These are phyloP conservation scores for Toxotes jaculatrix DNA, from an alignment of 2,113 vertebrate species.

Conservation along the genomic window DNA sequence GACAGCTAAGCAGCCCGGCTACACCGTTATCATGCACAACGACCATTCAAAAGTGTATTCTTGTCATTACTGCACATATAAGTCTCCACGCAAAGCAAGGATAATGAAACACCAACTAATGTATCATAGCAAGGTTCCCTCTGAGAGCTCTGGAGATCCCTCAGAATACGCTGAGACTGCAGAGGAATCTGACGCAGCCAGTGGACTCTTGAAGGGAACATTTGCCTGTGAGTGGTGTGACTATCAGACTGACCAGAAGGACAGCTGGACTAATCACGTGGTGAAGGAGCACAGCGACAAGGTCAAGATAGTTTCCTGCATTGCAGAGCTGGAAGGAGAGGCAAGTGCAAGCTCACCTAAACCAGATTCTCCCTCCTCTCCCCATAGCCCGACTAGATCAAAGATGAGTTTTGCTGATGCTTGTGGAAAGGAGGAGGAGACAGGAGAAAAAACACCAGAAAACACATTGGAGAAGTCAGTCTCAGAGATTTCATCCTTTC, in stretches of 20 bases:
- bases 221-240: constrained; percentile 98
- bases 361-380: constrained; percentile 84
- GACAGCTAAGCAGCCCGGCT: constrained; percentile 84
- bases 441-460: constrained; percentile 78
- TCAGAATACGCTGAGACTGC: constrained; percentile 75
- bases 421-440: constrained; percentile 83
- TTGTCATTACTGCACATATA: constrained; percentile 97
- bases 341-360: constrained; percentile 82
- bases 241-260: constrained; percentile 93
- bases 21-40: constrained; percentile 90
- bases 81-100: constrained; percentile 92
- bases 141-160: constrained; percentile 83
- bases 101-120: constrained; percentile 96
- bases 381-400: constrained; percentile 87
- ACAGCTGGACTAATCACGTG: constrained; percentile 95
- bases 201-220: constrained; percentile 88
- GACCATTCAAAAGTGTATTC: constrained; percentile 93
- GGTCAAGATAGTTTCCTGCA: constrained; percentile 93
- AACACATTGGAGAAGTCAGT: constrained; percentile 84
- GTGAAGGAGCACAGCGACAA: constrained; percentile 96
- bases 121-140: constrained; percentile 87
- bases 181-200: constrained; percentile 82
- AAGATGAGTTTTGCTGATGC: constrained; percentile 84
- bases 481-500: constrained; percentile 87
- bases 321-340: constrained; percentile 88